These are phyloP conservation scores for Dromococcyx pavoninus DNA, from an alignment of 2,797 vertebrate species.

Conservation along the genomic window DNA sequence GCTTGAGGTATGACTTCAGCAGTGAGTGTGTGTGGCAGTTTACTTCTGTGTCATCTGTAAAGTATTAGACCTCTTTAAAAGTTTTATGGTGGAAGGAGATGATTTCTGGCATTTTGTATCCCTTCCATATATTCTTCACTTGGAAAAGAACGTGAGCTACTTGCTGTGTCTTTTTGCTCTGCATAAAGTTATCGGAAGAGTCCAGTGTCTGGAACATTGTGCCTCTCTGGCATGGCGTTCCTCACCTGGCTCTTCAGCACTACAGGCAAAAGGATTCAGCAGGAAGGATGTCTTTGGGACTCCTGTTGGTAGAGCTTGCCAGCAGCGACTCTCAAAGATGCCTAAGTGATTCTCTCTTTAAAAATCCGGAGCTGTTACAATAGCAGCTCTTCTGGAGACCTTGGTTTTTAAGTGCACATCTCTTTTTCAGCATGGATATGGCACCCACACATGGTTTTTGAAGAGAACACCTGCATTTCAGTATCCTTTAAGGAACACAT, in stretches of 20 bases:
- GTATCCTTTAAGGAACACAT: constrained; percentile 83
- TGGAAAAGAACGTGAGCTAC: not conserved
- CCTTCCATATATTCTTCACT: not conserved
- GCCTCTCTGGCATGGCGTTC: not conserved
- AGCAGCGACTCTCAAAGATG: not conserved
- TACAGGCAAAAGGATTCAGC: not conserved
- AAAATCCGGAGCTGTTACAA: not conserved
- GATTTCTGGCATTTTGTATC: not conserved
- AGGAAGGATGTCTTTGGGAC: not conserved
- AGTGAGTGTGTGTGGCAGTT: not conserved
- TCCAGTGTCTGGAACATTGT: not conserved
- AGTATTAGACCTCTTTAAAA: not conserved
- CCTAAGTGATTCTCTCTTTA: not conserved
- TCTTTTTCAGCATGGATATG: constrained; percentile 85
- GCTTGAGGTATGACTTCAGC: not conserved
- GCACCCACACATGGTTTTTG: constrained; percentile 84
- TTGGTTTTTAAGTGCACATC: accelerated
- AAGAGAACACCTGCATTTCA: constrained; percentile 73
- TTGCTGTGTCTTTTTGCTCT: not conserved
- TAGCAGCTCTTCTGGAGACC: not conserved
- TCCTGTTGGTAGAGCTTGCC: not conserved
- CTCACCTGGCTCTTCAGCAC: not conserved
- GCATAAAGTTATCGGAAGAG: not conserved
- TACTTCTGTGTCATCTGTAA: not conserved
- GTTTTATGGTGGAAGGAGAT: not conserved